Conservation (phyloP, 2,888 invertebrate species). For the Drosophila mimica region DNA sequence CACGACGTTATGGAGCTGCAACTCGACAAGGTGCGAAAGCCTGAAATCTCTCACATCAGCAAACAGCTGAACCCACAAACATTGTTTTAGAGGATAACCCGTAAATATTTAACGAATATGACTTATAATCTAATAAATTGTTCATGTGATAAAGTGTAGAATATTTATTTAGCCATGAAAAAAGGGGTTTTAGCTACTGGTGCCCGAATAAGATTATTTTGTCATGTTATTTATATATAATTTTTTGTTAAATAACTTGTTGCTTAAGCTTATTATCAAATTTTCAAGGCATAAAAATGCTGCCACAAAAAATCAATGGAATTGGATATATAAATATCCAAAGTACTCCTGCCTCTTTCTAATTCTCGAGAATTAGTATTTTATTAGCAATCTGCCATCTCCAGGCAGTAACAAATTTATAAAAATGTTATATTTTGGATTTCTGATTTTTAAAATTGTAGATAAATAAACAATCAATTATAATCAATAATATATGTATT, state of each 20-base stretch:
- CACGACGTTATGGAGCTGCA: constrained; percentile 33
- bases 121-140: neutral
- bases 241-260: neutral
- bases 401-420: neutral
- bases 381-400: neutral
- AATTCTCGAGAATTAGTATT: neutral
- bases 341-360: neutral
- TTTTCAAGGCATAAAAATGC: neutral
- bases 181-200: neutral
- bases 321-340: neutral
- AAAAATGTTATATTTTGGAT: neutral
- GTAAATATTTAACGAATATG: neutral
- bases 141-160: neutral
- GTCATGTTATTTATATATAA: neutral
- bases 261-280: neutral
- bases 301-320: neutral
- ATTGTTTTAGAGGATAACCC: neutral
- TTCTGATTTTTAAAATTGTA: neutral
- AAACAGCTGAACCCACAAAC: neutral
- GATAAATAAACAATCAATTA: neutral
- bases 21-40: constrained; percentile 32
- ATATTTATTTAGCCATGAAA: neutral
- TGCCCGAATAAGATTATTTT: neutral
- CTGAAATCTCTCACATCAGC: constrained; percentile 3
- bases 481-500: neutral